Base-by-base conservation (phyloP, 2,797 vertebrate species). In the Coreius guichenoti region DNA sequence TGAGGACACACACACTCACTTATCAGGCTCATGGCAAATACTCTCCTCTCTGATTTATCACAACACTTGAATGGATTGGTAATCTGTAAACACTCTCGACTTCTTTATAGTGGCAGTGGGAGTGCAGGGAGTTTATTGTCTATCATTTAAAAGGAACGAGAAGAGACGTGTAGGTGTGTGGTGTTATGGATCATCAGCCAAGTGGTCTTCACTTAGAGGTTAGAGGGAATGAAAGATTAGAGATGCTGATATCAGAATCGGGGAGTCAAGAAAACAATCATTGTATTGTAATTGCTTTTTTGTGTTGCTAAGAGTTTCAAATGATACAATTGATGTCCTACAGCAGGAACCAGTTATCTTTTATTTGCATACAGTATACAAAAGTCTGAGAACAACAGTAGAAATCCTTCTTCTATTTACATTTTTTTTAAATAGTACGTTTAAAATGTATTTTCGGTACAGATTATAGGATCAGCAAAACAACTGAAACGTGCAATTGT, bases 21-120 rank as follows among this genome's bases (percentile, higher is more conserved):
- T 82, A 86, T 88, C 69, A 85, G 87, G 85, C 89, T 89, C 82
- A 88, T 81, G 51, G 19, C 36, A 58, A 84, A 77, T 67, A 43
- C 65, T 17, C 54, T 56, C 89, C 87, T 90, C 58, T 65, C 63
- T 82, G 86, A 88, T 88, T 84, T 86, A 90, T 90, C 70, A 70
- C 39, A 76, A 29, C 73, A 47, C 45, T 75, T 77, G 76, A 81
- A 88, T 39, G 36, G 75, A 80, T 31, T 29, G 54, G 58, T 84
- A 86, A 87, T 88, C 86, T 87, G 84, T 90, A 87, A 88, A 79
- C 79, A 88, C 78, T 82, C 26, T 29, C 16, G 8, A 79, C n/a
- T 69, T 43, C 63, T 47, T 81, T 86, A 54, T 81, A 19, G 43
- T 63, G 67, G n/a, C 61, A 67, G 47, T 58, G 82, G 76, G 29